These are phyloP conservation scores for Oncorhynchus mykiss DNA, from an alignment of 2,113 vertebrate genomes.

Conservation along the genomic window DNA sequence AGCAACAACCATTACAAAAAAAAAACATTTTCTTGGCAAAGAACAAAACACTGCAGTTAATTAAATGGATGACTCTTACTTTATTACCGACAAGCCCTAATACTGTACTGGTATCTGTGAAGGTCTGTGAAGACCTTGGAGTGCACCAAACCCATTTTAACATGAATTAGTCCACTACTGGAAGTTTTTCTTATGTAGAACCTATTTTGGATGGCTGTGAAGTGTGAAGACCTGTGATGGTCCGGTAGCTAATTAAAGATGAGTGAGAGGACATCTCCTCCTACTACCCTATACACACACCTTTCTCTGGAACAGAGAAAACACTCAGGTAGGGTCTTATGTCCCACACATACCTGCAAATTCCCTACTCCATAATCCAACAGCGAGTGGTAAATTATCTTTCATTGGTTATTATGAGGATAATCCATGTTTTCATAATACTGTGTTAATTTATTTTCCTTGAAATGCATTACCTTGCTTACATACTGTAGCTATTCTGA, in stretches of 20 bases:
- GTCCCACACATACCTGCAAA: not conserved
- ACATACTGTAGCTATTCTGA: too few relatives aligned
- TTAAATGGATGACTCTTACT: too few relatives aligned
- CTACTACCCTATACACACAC: slow-evolving; percentile 64
- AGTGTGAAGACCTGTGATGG: not conserved
- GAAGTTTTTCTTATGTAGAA: not conserved
- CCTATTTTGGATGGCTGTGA: not conserved
- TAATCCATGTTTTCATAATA: too few relatives aligned
- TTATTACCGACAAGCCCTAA: too few relatives aligned
- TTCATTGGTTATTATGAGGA: not conserved
- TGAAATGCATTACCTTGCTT: slow-evolving; percentile 56
- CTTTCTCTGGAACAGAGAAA: slow-evolving; percentile 91
- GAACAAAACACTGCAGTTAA: too few relatives aligned
- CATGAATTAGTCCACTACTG: too few relatives aligned
- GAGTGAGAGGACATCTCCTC: not conserved
- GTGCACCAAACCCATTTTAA: too few relatives aligned
- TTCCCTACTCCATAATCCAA: not conserved
- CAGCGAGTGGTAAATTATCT: not conserved
- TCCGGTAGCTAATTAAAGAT: not conserved
- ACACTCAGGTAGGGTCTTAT: slow-evolving; percentile 83
- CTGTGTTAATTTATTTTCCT: slow-evolving; percentile 1
- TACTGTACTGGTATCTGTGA: too few relatives aligned
- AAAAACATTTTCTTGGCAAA: too few relatives aligned
- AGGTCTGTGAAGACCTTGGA: too few relatives aligned
- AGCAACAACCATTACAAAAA: too few relatives aligned